Percentiles rank a stretch among this genome's conserved stretches.
These are phyloP conservation scores for Tichodroma muraria DNA, from an alignment of 2,113 vertebrate species.

Conservation along the genomic window DNA sequence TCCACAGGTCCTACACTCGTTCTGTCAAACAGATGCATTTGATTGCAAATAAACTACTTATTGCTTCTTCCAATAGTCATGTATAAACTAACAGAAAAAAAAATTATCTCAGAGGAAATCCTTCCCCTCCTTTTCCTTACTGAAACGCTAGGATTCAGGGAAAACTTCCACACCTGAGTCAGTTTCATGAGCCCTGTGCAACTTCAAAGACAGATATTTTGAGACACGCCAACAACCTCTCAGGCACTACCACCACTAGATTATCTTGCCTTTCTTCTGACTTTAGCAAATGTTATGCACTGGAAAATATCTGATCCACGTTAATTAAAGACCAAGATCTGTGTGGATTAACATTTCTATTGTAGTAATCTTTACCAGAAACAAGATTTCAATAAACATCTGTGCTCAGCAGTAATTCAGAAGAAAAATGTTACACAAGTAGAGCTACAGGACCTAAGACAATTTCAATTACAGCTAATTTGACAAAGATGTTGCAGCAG, in stretches of 20 bases:
- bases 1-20: not conserved
- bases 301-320: not conserved
- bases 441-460: not conserved
- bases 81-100: not conserved
- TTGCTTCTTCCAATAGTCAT: not conserved
- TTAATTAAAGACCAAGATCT: not conserved
- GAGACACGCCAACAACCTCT: not conserved
- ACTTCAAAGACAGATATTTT: not conserved
- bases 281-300: not conserved
- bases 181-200: not conserved
- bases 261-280: not conserved
- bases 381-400: not conserved
- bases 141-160: not conserved
- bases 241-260: not conserved
- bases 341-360: not conserved
- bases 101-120: not conserved
- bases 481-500: not conserved
- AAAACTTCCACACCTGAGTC: not conserved
- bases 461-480: not conserved
- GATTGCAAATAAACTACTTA: not conserved
- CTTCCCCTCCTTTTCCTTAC: not conserved
- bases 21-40: not conserved
- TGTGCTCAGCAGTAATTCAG: not conserved
- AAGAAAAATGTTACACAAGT: not conserved
- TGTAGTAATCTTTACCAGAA: not conserved